Evolutionary conservation across 2,888 invertebrate genomes (phyloP), one percentile per base, ranked within the genome.

Genomic region (Philereme vetulata): DNA sequence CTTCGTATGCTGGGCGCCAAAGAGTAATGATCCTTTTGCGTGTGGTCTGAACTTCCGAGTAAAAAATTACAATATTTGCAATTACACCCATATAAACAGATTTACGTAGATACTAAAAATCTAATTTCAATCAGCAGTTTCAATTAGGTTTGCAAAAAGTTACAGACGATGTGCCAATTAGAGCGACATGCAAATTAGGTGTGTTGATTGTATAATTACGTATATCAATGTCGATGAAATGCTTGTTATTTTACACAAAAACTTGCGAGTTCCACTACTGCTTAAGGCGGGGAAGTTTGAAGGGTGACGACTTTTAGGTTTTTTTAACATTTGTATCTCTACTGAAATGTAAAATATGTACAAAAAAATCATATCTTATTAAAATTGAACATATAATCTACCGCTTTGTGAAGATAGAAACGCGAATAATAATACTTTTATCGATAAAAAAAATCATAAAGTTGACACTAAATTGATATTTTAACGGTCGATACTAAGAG

Each of bases 31-130:
- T 76, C 71, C 73, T 70, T 71, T 78, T 71, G 83, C 81, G 86
- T 86, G 88, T 86, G 87, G 87, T 85, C 86, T 68, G 60, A 61
- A 64, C 68, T 78, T 78, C 74, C 71, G 67, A 76, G 74, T 75
- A 78, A 66, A 63, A 77, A 76, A 75, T 76, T 75, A 74, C 68
- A 74, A 75, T 77, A 74, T 78, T 81, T 77, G 81, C 74, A 70
- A 70, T 71, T 71, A 77, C 61, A 67, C 64, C 72, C 75, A 76
- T 77, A 78, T 77, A 74, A 66, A 58, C 65, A 63, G 67, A 78
- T 78, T 77, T 73, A 71, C 75, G 79, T 21, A 21, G 21, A 21
- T 79, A 73, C 72, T 77, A 80, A 78, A 76, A 73, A 80, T 79
- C 76, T 82, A 80, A 81, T 79, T 78, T 75, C 73, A 74, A 77